These are phyloP conservation scores for Lerema accius DNA, from an alignment of 1,140 invertebrate species.

Conservation along the genomic window DNA sequence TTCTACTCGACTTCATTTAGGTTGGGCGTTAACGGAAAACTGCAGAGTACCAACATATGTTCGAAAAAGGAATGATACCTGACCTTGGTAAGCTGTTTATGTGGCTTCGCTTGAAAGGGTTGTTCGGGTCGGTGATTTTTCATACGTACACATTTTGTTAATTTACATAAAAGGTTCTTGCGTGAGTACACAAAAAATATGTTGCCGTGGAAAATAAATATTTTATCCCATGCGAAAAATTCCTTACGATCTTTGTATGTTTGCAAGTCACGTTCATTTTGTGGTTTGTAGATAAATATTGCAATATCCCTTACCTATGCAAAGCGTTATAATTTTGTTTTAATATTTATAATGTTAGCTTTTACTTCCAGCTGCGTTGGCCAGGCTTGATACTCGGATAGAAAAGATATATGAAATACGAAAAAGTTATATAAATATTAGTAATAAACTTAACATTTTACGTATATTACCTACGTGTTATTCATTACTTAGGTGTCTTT, in stretches of 20 bases:
- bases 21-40: conserved; percentile 5
- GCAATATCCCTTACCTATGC: neutral
- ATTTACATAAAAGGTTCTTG: conserved; percentile 27
- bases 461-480: no score
- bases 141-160: conserved; percentile 27
- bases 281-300: conserved; percentile 1
- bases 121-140: conserved; percentile 21
- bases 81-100: conserved; percentile 17
- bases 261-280: conserved; percentile 1
- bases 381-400: no score
- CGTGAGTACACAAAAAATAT: conserved; percentile 17
- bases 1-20: neutral
- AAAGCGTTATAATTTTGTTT: neutral
- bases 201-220: neutral
- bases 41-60: conserved; percentile 4
- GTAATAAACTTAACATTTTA: no score
- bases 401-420: no score
- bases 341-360: no score
- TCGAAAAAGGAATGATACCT: neutral
- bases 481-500: no score
- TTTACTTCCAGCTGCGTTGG: no score
- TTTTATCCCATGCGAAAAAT: conserved; percentile 3
- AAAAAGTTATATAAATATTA: no score
- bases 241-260: conserved; percentile 5
- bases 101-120: conserved; percentile 18